These are phyloP conservation scores for Diglossa cyanea DNA, from an alignment of 2,797 vertebrate species.

Conservation along the genomic window DNA sequence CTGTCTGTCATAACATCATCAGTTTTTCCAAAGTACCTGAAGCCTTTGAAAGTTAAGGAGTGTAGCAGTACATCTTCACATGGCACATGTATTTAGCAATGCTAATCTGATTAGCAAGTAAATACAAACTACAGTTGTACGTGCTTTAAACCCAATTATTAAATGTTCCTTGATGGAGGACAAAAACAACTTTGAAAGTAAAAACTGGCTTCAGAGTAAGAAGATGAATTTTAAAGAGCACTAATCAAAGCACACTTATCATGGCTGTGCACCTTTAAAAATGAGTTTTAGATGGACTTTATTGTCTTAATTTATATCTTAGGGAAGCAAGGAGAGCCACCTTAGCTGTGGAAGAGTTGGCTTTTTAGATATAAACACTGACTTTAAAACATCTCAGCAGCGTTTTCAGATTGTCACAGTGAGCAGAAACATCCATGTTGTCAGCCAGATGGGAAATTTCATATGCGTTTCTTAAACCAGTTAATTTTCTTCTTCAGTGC, in stretches of 20 bases:
- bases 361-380: slow-evolving; percentile 32
- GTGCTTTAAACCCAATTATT: slow-evolving; percentile 32
- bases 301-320: slow-evolving; percentile 37
- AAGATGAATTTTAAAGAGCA: slow-evolving; percentile 7
- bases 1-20: slow-evolving; percentile 47
- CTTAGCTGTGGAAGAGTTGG: slow-evolving; percentile 5
- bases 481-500: slow-evolving; percentile 33
- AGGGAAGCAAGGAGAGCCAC: neutral
- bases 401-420: slow-evolving; percentile 33
- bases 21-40: slow-evolving; percentile 47
- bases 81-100: slow-evolving; percentile 48
- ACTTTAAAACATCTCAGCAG: slow-evolving; percentile 55
- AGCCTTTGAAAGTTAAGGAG: slow-evolving; percentile 47
- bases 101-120: slow-evolving; percentile 51
- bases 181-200: slow-evolving; percentile 5
- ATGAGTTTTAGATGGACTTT: slow-evolving; percentile 15
- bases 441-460: slow-evolving; percentile 43
- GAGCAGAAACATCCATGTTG: slow-evolving; percentile 42
- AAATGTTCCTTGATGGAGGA: slow-evolving; percentile 15
- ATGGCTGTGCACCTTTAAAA: slow-evolving; percentile 19
- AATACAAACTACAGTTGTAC: slow-evolving; percentile 28
- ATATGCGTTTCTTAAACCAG: slow-evolving; percentile 19
- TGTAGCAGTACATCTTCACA: neutral
- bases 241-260: neutral
- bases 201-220: neutral